Percentiles rank a stretch among this genome's conserved stretches.
Conservation (phyloP, 2,797 vertebrate species). For the Lophius americanus region DNA sequence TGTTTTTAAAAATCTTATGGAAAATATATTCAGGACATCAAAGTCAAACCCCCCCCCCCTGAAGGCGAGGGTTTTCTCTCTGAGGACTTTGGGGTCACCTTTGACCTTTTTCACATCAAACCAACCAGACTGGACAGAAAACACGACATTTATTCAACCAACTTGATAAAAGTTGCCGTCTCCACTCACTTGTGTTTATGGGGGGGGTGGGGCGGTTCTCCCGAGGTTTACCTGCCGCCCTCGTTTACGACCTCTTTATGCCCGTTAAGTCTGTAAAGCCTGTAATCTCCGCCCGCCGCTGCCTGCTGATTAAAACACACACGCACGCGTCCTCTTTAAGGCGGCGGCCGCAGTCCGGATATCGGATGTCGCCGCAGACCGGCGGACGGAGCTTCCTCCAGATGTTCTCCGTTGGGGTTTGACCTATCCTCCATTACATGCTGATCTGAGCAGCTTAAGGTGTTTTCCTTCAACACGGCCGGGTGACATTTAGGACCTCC, state of each 20-base stretch:
- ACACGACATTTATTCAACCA: too few relatives aligned
- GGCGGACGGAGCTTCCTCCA: constrained; percentile 12
- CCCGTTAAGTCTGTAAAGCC: constrained; percentile 83
- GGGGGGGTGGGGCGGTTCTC: neutral
- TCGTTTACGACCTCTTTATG: constrained; percentile 69
- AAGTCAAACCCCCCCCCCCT: too few relatives aligned
- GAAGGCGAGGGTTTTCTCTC: too few relatives aligned
- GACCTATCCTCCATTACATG: constrained; percentile 57
- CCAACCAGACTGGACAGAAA: too few relatives aligned
- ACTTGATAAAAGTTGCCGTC: too few relatives aligned
- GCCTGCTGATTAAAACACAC: constrained; percentile 86
- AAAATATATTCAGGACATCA: too few relatives aligned
- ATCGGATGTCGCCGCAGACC: constrained; percentile 20
- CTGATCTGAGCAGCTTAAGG: constrained; percentile 41
- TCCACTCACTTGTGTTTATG: too few relatives aligned
- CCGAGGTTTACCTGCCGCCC: constrained; percentile 20
- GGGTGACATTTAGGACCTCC: constrained; percentile 24
- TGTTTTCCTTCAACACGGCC: constrained; percentile 37
- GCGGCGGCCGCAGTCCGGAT: neutral
- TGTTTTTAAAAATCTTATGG: neutral
- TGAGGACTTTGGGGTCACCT: too few relatives aligned
- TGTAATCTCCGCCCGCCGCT: constrained; percentile 80
- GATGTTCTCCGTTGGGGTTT: constrained; percentile 43
- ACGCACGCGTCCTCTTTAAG: constrained; percentile 14
- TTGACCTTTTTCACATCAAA: too few relatives aligned